These are phyloP conservation scores for Apteryx owenii DNA, from an alignment of 2,113 vertebrate species.

Conservation along the genomic window DNA sequence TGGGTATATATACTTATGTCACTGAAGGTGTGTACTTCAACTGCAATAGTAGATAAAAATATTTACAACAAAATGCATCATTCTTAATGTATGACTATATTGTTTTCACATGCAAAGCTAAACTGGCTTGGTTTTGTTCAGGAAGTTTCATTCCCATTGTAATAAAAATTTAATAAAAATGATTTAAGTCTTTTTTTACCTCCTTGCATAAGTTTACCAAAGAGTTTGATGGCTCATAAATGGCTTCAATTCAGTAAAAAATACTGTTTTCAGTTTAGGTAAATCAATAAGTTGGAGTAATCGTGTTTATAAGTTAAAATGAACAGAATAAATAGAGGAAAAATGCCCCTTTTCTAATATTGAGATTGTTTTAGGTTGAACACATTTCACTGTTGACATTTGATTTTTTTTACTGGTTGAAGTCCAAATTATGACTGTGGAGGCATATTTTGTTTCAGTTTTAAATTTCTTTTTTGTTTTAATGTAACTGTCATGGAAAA, in stretches of 20 bases:
- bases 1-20: neutral
- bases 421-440: neutral
- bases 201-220: neutral
- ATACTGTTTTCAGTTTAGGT: neutral
- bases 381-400: neutral
- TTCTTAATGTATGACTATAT: neutral
- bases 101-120: neutral
- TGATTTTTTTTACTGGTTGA: constrained; percentile 3
- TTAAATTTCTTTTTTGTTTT: constrained; percentile 55
- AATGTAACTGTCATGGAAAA: constrained; percentile 1
- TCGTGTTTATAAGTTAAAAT: neutral
- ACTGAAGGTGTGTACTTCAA: neutral
- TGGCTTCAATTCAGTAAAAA: neutral
- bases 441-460: constrained; percentile 27
- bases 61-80: neutral
- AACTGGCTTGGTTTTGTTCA: neutral
- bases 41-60: neutral
- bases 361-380: constrained; percentile 8
- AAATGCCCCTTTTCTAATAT: neutral
- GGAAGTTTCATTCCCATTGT: neutral
- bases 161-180: neutral
- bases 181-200: accelerated
- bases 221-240: neutral
- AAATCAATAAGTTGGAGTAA: constrained; percentile 1
- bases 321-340: neutral